phyloP scores from a whole-genome alignment of 2,888 invertebrate genomes.

The Trachelus stipa region DNA sequence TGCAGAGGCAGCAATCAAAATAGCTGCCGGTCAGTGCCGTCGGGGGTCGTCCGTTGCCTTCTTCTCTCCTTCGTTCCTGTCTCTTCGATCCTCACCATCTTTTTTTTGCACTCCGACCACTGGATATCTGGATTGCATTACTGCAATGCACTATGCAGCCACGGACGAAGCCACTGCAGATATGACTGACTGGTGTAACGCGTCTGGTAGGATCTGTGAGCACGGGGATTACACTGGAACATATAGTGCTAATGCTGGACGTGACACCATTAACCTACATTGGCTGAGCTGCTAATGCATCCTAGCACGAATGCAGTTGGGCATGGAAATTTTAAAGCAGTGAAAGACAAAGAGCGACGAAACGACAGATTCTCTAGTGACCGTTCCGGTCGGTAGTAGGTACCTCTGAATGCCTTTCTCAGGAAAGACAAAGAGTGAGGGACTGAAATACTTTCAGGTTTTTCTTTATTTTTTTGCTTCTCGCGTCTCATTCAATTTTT shows the following conservation, averaged over 20 bases:
- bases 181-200: background rate
- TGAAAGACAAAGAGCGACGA: background rate
- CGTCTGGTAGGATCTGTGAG: background rate
- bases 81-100: background rate
- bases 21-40: conserved; percentile 29
- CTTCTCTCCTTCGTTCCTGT: background rate
- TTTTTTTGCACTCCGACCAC: background rate
- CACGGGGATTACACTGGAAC: background rate
- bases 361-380: background rate
- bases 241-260: background rate
- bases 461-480: background rate
- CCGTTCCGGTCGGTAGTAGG: background rate
- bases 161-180: background rate
- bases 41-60: conserved; percentile 11
- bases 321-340: background rate
- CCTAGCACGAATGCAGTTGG: background rate
- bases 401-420: background rate
- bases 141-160: background rate
- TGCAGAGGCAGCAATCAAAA: conserved; percentile 27
- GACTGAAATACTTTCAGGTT: background rate
- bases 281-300: background rate
- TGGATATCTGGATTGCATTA: background rate
- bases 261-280: background rate
- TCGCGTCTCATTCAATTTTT: background rate
- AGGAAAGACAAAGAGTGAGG: background rate